phyloP scores from a whole-genome alignment of 2,113 vertebrate genomes.

The Scatophagus argus region DNA sequence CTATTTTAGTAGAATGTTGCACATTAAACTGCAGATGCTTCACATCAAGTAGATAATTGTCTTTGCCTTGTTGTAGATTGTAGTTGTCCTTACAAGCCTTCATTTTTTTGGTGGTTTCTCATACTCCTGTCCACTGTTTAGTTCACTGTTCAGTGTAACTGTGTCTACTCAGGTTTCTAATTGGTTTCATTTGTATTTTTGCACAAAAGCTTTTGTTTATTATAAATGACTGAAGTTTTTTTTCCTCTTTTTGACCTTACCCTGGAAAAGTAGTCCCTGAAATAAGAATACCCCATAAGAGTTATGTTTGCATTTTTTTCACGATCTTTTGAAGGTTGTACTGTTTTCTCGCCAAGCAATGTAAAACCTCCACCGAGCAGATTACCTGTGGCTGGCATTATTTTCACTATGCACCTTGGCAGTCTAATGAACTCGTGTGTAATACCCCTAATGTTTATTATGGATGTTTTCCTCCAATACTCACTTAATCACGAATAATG shows the following conservation, averaged over 20 bases:
- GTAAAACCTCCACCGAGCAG: slow-evolving; percentile 1
- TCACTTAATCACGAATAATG: slow-evolving; percentile 81
- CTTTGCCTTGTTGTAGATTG: not conserved
- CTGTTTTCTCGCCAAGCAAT: slow-evolving; percentile 42
- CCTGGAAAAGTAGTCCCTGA: not conserved
- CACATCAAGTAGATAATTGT: not conserved
- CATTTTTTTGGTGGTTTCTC: not conserved
- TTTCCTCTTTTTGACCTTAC: slow-evolving; percentile 5
- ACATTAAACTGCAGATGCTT: not conserved
- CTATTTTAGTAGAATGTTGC: not conserved
- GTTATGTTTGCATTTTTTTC: slow-evolving; percentile 43
- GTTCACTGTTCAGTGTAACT: not conserved
- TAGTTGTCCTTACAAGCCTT: not conserved
- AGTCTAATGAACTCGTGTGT: slow-evolving; percentile 53
- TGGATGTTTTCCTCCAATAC: slow-evolving; percentile 69
- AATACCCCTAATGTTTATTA: slow-evolving; percentile 72
- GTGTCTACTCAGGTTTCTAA: not conserved
- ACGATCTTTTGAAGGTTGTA: slow-evolving; percentile 11
- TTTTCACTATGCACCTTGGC: slow-evolving; percentile 7
- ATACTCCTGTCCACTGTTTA: not conserved
- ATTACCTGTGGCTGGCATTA: slow-evolving; percentile 28
- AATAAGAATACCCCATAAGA: slow-evolving; percentile 12
- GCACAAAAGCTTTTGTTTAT: slow-evolving; percentile 6
- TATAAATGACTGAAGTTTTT: not conserved
- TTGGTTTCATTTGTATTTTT: slow-evolving; percentile 12